Percentiles rank a stretch among this genome's conserved stretches.
phyloP scores from a whole-genome alignment of 2,797 vertebrate genomes.

The Anas capensis region DNA sequence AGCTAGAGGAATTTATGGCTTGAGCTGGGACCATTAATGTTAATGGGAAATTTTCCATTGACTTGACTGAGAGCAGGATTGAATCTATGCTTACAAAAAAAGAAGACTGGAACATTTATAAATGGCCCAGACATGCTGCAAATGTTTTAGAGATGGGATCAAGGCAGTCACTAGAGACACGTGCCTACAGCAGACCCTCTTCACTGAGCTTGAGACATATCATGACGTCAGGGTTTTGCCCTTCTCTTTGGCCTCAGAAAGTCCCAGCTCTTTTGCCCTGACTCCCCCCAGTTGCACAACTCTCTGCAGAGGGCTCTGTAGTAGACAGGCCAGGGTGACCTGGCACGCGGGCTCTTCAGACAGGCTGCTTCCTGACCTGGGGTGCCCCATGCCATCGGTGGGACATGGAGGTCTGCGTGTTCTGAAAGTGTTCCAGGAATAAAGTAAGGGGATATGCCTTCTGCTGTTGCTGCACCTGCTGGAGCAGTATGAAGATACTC shows the following conservation, averaged over 20 bases:
- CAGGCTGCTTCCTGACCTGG: not conserved
- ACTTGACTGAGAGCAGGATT: not conserved
- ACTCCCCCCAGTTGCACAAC: not conserved
- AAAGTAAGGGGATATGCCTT: slow-evolving; percentile 12
- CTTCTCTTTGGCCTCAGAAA: not conserved
- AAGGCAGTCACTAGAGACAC: not conserved
- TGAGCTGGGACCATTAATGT: slow-evolving; percentile 50
- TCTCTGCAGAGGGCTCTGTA: not conserved
- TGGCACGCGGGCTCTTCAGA: not conserved
- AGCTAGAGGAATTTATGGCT: slow-evolving; percentile 70
- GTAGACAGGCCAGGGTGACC: not conserved
- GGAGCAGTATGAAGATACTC: not conserved
- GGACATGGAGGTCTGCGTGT: not conserved
- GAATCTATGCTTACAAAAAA: slow-evolving; percentile 52
- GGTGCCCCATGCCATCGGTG: rapidly evolving
- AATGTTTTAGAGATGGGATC: slow-evolving; percentile 41
- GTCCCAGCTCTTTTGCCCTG: not conserved
- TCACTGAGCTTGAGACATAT: not conserved
- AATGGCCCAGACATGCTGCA: slow-evolving; percentile 57
- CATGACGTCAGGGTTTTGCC: rapidly evolving
- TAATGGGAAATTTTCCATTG: slow-evolving; percentile 60
- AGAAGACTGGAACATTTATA: slow-evolving; percentile 44
- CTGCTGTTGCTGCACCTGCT: slow-evolving; percentile 7
- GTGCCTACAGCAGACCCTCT: not conserved
- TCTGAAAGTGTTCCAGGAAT: not conserved